Base-by-base conservation (phyloP, 2,888 invertebrate species). In the Orthosia gracilis region DNA sequence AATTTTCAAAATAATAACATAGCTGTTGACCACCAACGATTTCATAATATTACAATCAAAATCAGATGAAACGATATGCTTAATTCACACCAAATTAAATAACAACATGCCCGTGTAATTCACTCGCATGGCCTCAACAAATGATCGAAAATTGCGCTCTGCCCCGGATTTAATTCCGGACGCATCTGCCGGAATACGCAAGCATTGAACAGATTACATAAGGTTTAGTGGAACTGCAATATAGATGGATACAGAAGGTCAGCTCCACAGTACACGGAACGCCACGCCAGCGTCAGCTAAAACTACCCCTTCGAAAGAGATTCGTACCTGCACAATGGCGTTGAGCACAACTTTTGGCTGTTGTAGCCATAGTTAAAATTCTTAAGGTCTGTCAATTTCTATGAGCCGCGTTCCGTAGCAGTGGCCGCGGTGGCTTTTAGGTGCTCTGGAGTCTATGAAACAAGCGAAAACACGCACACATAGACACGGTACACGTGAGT, bases 101-200 rank as follows among this genome's bases (percentile, higher is more conserved):
- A 57, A 63, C 68, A 69, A 68, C 26, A 15, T n/a, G 66, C 69
- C 66, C 69, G 65, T 65, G n/a, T 69, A 69, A 84, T 83, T 81
- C 73, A 83, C 68, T 70, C 71, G 21, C 58, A 77, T 62, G 31
- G 70, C 66, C 75, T 70, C 64, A 58, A 77, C 73, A 80, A n/a
- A 76, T 64, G 74, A 68, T 62, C 63, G 59, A 70, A 73, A 80
- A 81, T 87, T 83, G 78, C 77, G 45, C 45, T 62, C 62, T 61
- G 62, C 68, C 77, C 64, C 59, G 75, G 74, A 85, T 86, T 88
- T 84, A 87, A 89, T 88, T 87, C 80, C 81, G 68, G 62, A 85
- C 77, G 75, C 78, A 78, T 80, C 47, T 58, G 68, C 50, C 45
- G 31, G 54, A 71, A 72, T 70, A 82, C 70, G 68, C 65, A 70